phyloP scores from a whole-genome alignment of 2,888 invertebrate genomes.

The Apodemia zela region DNA sequence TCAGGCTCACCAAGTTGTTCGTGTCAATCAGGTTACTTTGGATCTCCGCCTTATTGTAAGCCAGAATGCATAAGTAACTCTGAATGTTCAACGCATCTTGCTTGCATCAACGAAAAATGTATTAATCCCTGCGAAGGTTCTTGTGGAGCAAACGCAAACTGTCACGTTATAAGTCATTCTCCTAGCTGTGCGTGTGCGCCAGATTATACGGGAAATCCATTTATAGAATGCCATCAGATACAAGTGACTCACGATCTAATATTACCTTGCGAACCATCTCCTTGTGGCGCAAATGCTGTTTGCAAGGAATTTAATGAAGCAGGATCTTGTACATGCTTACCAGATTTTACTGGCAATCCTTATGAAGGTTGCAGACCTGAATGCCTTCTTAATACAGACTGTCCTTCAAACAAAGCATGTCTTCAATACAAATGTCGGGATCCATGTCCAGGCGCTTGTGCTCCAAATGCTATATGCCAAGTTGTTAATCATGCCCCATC shows the following conservation, averaged over 20 bases:
- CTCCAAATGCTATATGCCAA: conserved; percentile 86
- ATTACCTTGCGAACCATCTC: conserved; percentile 82
- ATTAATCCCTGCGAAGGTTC: conserved; percentile 85
- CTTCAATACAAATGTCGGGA: conserved; percentile 87
- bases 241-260: conserved; percentile 58
- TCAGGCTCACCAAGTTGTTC: conserved; percentile 87
- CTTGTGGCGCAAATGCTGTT: conserved; percentile 83
- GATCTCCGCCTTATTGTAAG: conserved; percentile 87
- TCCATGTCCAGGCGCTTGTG: conserved; percentile 89
- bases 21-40: conserved; percentile 84
- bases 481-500: conserved; percentile 86
- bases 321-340: conserved; percentile 85
- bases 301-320: conserved; percentile 82
- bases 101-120: conserved; percentile 89
- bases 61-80: conserved; percentile 90
- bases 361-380: conserved; percentile 89
- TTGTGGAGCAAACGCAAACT: conserved; percentile 87
- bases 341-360: conserved; percentile 88
- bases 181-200: conserved; percentile 84
- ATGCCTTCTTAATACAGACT: conserved; percentile 86
- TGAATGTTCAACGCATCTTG: conserved; percentile 84
- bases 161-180: conserved; percentile 87
- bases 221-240: conserved; percentile 80
- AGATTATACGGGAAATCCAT: conserved; percentile 88
- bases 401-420: conserved; percentile 85